Conservation (phyloP, 1,140 invertebrate species). For the Chrysoperla carnea region DNA sequence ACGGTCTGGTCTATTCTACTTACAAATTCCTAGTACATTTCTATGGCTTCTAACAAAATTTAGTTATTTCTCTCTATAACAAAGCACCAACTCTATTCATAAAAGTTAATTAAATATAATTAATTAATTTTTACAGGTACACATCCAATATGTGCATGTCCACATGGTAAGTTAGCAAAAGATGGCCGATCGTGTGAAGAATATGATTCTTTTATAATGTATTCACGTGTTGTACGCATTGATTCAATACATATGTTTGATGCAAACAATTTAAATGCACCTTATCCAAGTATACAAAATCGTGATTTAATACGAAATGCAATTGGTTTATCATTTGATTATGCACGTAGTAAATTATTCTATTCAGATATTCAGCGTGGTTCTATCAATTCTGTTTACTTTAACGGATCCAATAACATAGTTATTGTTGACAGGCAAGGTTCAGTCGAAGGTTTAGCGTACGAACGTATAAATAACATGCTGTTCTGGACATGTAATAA, state of each 20-base stretch:
- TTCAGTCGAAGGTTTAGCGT: conserved; percentile 69
- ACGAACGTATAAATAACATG: conserved; percentile 39
- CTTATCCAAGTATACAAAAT: conserved; percentile 54
- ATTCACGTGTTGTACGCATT: conserved; percentile 50
- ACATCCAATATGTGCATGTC: conserved; percentile 47
- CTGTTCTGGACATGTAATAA: conserved; percentile 79
- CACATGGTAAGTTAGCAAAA: conserved; percentile 45
- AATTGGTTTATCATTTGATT: conserved; percentile 69
- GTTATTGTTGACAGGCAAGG: conserved; percentile 55
- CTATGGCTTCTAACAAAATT: no score
- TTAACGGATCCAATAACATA: conserved; percentile 56
- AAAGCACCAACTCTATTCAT: no score
- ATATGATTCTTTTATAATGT: conserved; percentile 59
- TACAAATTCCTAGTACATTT: no score
- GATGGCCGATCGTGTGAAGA: conserved; percentile 47
- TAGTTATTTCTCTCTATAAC: no score
- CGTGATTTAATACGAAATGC: conserved; percentile 59
- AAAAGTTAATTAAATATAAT: no score
- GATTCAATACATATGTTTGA: conserved; percentile 58
- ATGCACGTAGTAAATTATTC: conserved; percentile 46
- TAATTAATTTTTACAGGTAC: conserved; percentile 43
- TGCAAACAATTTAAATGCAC: conserved; percentile 51
- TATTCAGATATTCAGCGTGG: conserved; percentile 78
- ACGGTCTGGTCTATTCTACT: no score
- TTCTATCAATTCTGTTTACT: conserved; percentile 65